Evolutionary conservation across 2,113 vertebrate species (phyloP).

Genomic region (Thamnophis sirtalis): DNA sequence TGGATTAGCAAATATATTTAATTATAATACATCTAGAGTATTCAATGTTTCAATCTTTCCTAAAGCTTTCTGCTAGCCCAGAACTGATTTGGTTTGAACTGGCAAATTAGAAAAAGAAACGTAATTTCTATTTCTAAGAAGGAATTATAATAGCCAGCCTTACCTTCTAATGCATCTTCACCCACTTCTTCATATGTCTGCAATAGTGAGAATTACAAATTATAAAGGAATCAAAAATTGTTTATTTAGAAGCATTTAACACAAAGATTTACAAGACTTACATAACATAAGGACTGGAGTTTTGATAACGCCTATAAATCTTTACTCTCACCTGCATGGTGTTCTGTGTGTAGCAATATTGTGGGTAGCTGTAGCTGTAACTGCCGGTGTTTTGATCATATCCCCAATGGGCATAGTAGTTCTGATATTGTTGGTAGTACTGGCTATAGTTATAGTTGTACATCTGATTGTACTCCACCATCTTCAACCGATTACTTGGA

Average conservation of each 20-base stretch:
- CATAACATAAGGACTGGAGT: not conserved
- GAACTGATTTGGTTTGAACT: not conserved
- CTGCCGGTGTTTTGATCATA: slow-evolving; percentile 83
- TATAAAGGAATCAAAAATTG: slow-evolving; percentile 34
- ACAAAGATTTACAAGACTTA: not conserved
- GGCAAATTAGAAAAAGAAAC: not conserved
- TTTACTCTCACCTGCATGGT: slow-evolving; percentile 74
- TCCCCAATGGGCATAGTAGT: slow-evolving; percentile 85
- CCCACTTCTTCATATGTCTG: slow-evolving; percentile 80
- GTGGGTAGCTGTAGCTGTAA: slow-evolving; percentile 85
- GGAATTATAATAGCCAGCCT: slow-evolving; percentile 1
- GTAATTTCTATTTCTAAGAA: not conserved
- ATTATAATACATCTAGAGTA: not conserved
- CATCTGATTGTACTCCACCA: slow-evolving; percentile 75
- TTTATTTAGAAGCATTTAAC: not conserved
- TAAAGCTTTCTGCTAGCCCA: not conserved
- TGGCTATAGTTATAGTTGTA: slow-evolving; percentile 78
- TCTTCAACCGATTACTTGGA: slow-evolving; percentile 71
- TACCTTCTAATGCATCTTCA: slow-evolving; percentile 88
- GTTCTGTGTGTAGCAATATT: slow-evolving; percentile 85
- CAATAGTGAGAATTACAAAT: slow-evolving; percentile 26
- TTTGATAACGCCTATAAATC: not conserved
- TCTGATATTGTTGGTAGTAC: slow-evolving; percentile 84
- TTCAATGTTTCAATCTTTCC: not conserved
- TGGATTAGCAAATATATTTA: not conserved